A percentile compares a stretch with the other conserved stretches of the same genome.
Conservation (phyloP, 2,797 vertebrate species). For the Otus scops region DNA sequence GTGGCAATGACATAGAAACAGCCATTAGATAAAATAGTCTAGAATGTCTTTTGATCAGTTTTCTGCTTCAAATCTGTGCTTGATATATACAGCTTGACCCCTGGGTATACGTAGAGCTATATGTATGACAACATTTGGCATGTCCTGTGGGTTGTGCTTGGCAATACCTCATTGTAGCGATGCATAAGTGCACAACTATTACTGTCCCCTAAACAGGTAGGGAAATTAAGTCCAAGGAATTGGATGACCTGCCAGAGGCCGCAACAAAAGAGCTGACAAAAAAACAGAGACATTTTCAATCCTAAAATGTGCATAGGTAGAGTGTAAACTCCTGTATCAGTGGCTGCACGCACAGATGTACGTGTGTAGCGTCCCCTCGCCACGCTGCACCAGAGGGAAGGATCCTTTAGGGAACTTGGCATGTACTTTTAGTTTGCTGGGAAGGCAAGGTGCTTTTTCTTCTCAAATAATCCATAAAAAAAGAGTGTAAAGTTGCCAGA, state of each 20-base stretch:
- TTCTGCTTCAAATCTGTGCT: background rate
- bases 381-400: background rate
- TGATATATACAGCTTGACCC: background rate
- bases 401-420: background rate
- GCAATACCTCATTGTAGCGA: background rate
- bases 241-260: background rate
- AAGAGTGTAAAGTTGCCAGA: background rate
- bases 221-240: background rate
- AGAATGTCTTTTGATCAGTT: background rate
- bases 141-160: background rate
- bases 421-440: background rate
- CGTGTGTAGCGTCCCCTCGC: accelerated
- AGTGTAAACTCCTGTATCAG: background rate
- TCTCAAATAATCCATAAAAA: background rate
- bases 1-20: background rate
- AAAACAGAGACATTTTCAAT: background rate
- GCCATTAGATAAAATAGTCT: background rate
- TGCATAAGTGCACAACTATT: background rate
- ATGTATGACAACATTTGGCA: background rate
- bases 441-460: background rate
- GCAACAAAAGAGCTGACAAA: background rate
- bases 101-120: background rate
- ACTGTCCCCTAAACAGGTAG: background rate
- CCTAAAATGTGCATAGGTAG: background rate
- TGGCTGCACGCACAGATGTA: accelerated